Evolutionary conservation across 2,113 vertebrate genomes (phyloP), one percentile per base, ranked within the genome.

Genomic region (Thryonomys swinderianus): DNA sequence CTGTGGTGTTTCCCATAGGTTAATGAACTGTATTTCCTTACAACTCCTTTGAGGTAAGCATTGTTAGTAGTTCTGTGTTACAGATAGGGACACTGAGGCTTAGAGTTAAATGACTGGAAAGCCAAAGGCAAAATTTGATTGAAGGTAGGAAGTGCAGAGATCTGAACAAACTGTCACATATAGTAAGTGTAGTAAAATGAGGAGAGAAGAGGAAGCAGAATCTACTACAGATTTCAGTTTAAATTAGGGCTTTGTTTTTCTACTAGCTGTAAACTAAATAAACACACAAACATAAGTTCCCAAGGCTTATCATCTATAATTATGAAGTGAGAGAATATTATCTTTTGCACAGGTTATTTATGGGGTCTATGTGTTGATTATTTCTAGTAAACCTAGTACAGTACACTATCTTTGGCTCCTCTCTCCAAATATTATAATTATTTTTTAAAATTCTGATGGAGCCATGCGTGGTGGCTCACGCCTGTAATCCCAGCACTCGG

Each of bases 81-180:
- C 18, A 76, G 42, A 76, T 30, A 14, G 13, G 42, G 12, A 90
- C 9, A 30, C 16, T 40, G 30, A 91, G 23, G 18, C 57, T 85
- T 88, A 80, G 7, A 20, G 25, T 61, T 45, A 88, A 95, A 79
- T 42, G 69, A 90, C 37, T 27, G 80, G 86, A 88, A 81, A 69
- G 4, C 40, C n/a, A 84, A 59, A 87, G 61, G 30, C n/a, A 89
- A 9, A 5, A 80, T 66, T 82, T 48, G 30, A 90, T 88, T 64
- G 27, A 89, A 86, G 27, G 17, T 4, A 66, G 30, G 55, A 32
- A 37, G 6, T 27, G 17, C 32, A 40, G 40, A 69, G 20, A 78
- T 42, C 42, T 23, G 11, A 91, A 37, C 14, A 76, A 80, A 67
- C 16, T 42, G 32, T 37, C 32, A 30, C 3, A 89, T 25, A 17